Conservation (phyloP, 2,797 vertebrate genomes). For the Lacerta viridis region DNA sequence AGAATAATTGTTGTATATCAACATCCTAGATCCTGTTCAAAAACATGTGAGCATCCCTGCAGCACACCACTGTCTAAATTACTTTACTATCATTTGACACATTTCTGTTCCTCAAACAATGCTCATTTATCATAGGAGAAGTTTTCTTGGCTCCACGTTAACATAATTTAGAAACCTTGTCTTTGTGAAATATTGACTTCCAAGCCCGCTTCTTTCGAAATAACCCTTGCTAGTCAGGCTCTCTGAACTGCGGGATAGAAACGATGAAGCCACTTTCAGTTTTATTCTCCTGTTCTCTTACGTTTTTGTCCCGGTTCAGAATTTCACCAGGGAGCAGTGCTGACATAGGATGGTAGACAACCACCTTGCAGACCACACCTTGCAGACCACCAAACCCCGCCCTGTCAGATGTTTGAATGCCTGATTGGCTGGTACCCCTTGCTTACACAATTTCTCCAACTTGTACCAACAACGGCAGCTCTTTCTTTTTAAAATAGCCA, state of each 20-base stretch:
- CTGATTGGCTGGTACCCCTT: no score
- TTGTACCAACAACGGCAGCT: neutral
- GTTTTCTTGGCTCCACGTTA: constrained; percentile 44
- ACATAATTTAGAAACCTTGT: constrained; percentile 14
- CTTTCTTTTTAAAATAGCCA: no score
- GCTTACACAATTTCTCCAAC: neutral
- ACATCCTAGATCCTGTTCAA: constrained; percentile 54
- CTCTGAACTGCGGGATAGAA: neutral
- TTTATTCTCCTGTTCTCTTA: neutral
- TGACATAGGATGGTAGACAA: neutral
- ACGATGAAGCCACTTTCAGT: neutral
- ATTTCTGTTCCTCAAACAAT: constrained; percentile 53
- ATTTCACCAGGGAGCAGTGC: neutral
- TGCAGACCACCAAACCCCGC: no score
- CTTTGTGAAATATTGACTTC: neutral
- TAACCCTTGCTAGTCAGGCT: neutral
- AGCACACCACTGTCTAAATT: constrained; percentile 48
- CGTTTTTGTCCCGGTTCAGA: neutral
- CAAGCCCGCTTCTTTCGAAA: neutral
- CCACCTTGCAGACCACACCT: no score
- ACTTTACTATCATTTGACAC: constrained; percentile 54
- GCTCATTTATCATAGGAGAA: constrained; percentile 46
- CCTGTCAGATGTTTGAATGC: neutral
- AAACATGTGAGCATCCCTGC: constrained; percentile 49
- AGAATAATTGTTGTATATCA: constrained; percentile 60